Percentiles rank a stretch among this genome's conserved stretches.
These are phyloP conservation scores for Tarsius wallacei DNA, from an alignment of 2,797 vertebrate species.

Conservation along the genomic window DNA sequence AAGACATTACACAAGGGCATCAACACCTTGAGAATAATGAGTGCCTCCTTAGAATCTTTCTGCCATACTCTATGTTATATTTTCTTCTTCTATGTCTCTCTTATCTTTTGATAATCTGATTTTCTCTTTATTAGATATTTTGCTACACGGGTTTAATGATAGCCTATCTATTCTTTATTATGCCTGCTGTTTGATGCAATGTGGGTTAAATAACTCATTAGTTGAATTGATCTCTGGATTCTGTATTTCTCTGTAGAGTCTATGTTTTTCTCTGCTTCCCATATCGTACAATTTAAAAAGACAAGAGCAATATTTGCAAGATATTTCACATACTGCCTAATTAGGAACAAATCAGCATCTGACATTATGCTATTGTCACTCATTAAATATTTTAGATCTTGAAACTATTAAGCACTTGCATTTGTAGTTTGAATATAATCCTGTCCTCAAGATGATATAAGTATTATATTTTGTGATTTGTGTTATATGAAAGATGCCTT, in stretches of 20 bases:
- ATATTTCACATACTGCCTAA: conserved; percentile 40
- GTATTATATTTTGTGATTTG: neutral
- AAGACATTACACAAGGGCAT: neutral
- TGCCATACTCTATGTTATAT: neutral
- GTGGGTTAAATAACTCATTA: conserved; percentile 10
- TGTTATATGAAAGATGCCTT: neutral
- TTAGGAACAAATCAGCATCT: conserved; percentile 26
- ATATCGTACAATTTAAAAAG: neutral
- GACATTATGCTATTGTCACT: neutral
- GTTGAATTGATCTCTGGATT: neutral
- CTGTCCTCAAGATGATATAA: neutral
- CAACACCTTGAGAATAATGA: neutral
- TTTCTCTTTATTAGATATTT: conserved; percentile 15
- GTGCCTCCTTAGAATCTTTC: neutral
- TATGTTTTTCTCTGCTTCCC: conserved; percentile 11
- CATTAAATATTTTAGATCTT: conserved; percentile 40
- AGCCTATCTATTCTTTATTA: conserved; percentile 4
- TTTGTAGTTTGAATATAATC: neutral
- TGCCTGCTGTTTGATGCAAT: neutral
- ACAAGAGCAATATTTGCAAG: conserved; percentile 1
- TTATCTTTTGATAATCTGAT: conserved; percentile 32
- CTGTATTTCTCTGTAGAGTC: neutral
- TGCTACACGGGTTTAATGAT: neutral
- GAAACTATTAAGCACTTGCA: neutral
- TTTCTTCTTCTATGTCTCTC: conserved; percentile 37